Base-by-base conservation (phyloP, 2,797 vertebrate species). In the Sylvilagus floridanus region DNA sequence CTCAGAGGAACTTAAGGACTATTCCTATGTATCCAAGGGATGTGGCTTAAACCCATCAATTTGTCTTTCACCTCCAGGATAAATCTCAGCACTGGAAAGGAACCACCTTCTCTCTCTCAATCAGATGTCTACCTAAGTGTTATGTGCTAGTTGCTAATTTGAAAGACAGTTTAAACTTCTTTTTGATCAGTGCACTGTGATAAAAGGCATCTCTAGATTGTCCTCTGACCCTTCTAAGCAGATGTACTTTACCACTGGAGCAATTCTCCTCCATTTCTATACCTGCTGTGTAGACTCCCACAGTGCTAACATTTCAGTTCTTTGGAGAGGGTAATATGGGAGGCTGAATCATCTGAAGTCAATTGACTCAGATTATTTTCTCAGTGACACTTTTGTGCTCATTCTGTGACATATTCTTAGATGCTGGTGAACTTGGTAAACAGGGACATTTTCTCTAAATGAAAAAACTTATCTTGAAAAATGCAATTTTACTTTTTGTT, bases 281-380 rank as follows among this genome's bases (percentile, higher is more conserved):
- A 97, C 26, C 78, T n/a, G 57, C 62, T 54, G 50, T 84, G 79
- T 95, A 95, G 92, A 30, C 66, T 96, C 97, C 94, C 16, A 37
- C 86, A 89, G 97, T 22, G 92, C 83, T 93, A 81, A 77, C 82
- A 54, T 97, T 97, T 98, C 93, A 84, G 96, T 97, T 97, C 95
- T 73, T 88, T 73, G 81, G 97, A 98, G 98, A 98, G 98, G 97
- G 97, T 97, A 97, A 95, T 96, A 93, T n/a, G 42, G 93, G 95
- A 93, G 90, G 95, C 84, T 92, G 96, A 96, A 92, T 98, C 97
- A 96, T 96, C 96, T 95, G 78, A 96, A 97, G 96, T 92, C 96
- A 98, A 97, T 92, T 95, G 94, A 92, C 91, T 96, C 60, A 91
- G 96, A 98, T 98, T 98, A 95, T 97, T 92, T 98, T 96, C 94